Conservation (phyloP, 2,888 invertebrate species). For the Ectemnius cavifrons region DNA sequence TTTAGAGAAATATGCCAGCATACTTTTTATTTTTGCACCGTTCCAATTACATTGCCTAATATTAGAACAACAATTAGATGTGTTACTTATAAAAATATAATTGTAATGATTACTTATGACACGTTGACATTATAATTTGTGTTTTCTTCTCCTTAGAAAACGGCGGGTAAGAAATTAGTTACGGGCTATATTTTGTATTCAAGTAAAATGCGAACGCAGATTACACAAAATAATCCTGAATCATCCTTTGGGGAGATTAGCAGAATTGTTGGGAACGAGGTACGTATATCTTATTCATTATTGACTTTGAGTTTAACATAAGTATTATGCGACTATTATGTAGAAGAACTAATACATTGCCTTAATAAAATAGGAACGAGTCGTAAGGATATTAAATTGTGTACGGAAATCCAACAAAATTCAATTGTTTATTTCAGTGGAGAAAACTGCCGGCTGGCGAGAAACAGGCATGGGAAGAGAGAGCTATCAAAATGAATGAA, state of each 20-base stretch:
- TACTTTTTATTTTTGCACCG: constrained; percentile 67
- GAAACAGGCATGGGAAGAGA: constrained; percentile 96
- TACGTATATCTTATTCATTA: constrained; percentile 75
- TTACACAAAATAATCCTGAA: constrained; percentile 96
- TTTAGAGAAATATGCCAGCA: constrained; percentile 77
- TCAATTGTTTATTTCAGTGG: constrained; percentile 84
- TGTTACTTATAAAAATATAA: constrained; percentile 50
- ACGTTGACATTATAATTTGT: constrained; percentile 71
- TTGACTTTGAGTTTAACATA: not conserved
- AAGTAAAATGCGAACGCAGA: constrained; percentile 95
- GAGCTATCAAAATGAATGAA: constrained; percentile 91
- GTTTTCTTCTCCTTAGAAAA: constrained; percentile 77
- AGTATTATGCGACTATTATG: too few relatives aligned
- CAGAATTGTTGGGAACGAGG: constrained; percentile 86
- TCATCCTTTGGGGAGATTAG: constrained; percentile 93
- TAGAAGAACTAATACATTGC: too few relatives aligned
- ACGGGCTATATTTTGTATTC: constrained; percentile 99
- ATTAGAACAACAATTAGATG: constrained; percentile 56
- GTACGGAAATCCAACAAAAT: too few relatives aligned
- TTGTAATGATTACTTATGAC: constrained; percentile 43
- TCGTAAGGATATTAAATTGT: too few relatives aligned
- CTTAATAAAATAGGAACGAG: too few relatives aligned
- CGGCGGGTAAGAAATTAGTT: constrained; percentile 87
- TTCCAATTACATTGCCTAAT: constrained; percentile 59
- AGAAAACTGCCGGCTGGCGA: constrained; percentile 91